phyloP scores from a whole-genome alignment of 1,140 invertebrate genomes.

The Hesperophylax magnus region DNA sequence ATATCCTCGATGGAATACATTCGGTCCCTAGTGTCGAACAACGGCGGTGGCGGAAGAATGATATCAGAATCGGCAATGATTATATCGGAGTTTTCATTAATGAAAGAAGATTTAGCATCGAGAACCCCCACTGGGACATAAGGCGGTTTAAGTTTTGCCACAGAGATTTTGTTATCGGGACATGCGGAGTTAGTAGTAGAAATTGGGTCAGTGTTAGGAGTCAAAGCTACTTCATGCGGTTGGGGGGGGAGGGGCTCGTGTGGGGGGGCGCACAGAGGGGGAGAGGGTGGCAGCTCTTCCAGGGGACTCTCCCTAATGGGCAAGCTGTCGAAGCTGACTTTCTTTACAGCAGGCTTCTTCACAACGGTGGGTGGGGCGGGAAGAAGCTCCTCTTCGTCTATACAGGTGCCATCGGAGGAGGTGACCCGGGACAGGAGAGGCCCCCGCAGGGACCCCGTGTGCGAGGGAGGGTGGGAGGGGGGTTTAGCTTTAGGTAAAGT shows the following conservation, averaged over 20 bases:
- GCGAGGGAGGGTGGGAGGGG: constrained; percentile 5
- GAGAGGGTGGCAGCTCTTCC: not conserved
- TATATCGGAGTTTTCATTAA: constrained; percentile 48
- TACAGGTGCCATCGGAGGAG: constrained; percentile 45
- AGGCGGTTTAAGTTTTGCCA: constrained; percentile 20
- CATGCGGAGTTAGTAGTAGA: constrained; percentile 54
- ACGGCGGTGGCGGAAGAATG: constrained; percentile 52
- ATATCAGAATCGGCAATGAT: constrained; percentile 50
- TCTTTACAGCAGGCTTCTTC: constrained; percentile 53
- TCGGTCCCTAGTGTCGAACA: constrained; percentile 39
- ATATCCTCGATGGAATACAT: constrained; percentile 38
- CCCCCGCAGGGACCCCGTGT: constrained; percentile 40
- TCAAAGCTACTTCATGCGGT: constrained; percentile 28
- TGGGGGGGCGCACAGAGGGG: not conserved
- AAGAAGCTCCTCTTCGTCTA: constrained; percentile 44
- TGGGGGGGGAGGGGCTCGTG: not conserved
- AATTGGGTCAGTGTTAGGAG: not conserved
- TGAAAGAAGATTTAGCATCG: constrained; percentile 47
- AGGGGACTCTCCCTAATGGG: constrained; percentile 22
- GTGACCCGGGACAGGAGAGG: not conserved
- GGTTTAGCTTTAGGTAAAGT: constrained; percentile 53
- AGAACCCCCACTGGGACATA: constrained; percentile 24
- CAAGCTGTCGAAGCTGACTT: constrained; percentile 53
- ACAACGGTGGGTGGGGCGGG: constrained; percentile 42
- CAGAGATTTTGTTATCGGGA: constrained; percentile 11